phyloP scores from a whole-genome alignment of 2,888 invertebrate species.

The Chalcosyrphus nemorum region DNA sequence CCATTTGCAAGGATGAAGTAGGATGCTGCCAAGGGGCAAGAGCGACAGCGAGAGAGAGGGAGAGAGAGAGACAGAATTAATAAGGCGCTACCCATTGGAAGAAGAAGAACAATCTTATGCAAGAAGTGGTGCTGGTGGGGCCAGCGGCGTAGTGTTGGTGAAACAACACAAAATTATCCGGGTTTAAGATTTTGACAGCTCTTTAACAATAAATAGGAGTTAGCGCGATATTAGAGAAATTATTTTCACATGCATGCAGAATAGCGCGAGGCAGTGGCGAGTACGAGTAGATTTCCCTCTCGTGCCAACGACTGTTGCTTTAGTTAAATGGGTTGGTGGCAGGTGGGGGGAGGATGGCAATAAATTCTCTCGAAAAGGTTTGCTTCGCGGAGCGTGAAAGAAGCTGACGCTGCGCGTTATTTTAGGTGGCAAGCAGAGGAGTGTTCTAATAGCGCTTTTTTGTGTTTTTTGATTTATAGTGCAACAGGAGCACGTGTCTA shows the following conservation, averaged over 20 bases:
- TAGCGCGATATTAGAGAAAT: constrained; percentile 66
- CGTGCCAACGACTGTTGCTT: constrained; percentile 44
- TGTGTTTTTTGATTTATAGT: constrained; percentile 58
- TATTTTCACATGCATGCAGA: constrained; percentile 55
- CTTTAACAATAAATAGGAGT: constrained; percentile 73
- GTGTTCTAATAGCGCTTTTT: not conserved
- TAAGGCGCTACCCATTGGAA: not conserved
- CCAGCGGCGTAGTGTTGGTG: constrained; percentile 21
- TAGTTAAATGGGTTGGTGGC: not conserved
- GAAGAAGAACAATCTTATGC: not conserved
- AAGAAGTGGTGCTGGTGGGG: constrained; percentile 33
- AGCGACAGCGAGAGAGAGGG: not conserved
- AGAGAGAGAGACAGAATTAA: not conserved
- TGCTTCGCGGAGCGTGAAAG: constrained; percentile 55
- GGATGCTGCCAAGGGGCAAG: too few species aligned
- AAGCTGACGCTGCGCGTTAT: constrained; percentile 57
- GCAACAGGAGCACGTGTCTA: constrained; percentile 56
- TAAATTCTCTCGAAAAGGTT: constrained; percentile 55
- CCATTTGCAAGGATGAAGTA: constrained; percentile 27
- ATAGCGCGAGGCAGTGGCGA: not conserved
- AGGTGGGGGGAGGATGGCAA: constrained; percentile 23
- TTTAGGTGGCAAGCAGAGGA: constrained; percentile 20
- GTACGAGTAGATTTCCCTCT: constrained; percentile 7
- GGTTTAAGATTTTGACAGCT: constrained; percentile 71
- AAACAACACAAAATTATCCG: constrained; percentile 69